A percentile compares a stretch with the other conserved stretches of the same genome.
Conservation (phyloP, 2,113 vertebrate species). For the Trinectes maculatus region DNA sequence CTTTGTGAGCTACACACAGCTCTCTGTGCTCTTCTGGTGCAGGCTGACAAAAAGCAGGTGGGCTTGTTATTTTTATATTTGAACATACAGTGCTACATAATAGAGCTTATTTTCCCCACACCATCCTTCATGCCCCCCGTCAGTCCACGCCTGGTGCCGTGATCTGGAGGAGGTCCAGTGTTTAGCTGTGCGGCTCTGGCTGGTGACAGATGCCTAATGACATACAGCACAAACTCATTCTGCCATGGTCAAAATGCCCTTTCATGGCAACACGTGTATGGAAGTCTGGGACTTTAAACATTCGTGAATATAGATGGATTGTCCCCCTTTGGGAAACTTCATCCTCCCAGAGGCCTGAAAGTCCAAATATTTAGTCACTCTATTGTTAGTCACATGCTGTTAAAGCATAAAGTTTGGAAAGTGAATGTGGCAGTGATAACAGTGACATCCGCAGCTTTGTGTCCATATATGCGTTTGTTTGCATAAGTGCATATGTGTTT, state of each 20-base stretch:
- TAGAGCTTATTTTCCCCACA: conserved; percentile 12
- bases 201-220: conserved; percentile 58
- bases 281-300: conserved; percentile 49
- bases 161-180: conserved; percentile 42
- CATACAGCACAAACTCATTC: conserved; percentile 31
- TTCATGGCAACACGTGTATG: conserved; percentile 42
- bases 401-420: conserved; percentile 43
- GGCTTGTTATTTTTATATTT: conserved; percentile 45
- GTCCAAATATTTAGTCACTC: conserved; percentile 77
- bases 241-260: conserved; percentile 45
- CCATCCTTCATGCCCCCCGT: conserved; percentile 25
- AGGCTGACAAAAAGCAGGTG: conserved; percentile 54
- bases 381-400: conserved; percentile 52
- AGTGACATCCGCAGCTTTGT: conserved; percentile 1
- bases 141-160: conserved; percentile 2
- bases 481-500: background rate
- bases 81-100: conserved; percentile 5
- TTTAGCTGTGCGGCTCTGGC: conserved; percentile 38
- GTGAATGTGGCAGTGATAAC: conserved; percentile 25
- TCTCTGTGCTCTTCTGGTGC: conserved; percentile 12
- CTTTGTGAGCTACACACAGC: background rate
- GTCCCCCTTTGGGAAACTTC: conserved; percentile 21
- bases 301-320: conserved; percentile 49
- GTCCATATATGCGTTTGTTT: conserved; percentile 31
- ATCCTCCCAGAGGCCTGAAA: conserved; percentile 29